Percentiles rank a stretch among this genome's conserved stretches.
Evolutionary conservation across 2,797 vertebrate species (phyloP).

Genomic region (Naso thynnoides): DNA sequence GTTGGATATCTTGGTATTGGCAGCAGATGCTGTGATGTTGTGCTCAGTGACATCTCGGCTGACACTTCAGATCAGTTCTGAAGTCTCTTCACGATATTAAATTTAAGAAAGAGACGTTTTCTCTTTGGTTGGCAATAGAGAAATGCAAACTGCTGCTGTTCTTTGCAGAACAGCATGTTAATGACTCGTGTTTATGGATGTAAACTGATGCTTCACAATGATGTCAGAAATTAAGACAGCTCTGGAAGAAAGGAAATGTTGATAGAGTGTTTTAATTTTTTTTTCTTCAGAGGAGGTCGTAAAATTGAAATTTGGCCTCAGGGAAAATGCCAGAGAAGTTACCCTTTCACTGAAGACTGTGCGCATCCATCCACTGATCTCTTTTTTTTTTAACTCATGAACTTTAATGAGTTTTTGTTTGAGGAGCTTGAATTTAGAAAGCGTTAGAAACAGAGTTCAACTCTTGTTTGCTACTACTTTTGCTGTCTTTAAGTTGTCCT

Average conservation of each 20-base stretch:
- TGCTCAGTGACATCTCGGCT: neutral
- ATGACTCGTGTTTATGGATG: constrained; percentile 28
- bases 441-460: constrained; percentile 38
- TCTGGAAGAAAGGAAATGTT: constrained; percentile 29
- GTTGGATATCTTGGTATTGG: neutral
- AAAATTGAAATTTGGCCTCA: constrained; percentile 26
- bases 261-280: constrained; percentile 36
- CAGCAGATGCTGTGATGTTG: neutral
- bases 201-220: constrained; percentile 6
- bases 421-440: constrained; percentile 36
- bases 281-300: constrained; percentile 19
- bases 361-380: constrained; percentile 21
- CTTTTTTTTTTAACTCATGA: constrained; percentile 29
- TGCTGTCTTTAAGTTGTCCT: too few relatives aligned
- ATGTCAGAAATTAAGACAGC: constrained; percentile 29
- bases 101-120: neutral
- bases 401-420: constrained; percentile 45
- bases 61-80: constrained; percentile 2
- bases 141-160: neutral
- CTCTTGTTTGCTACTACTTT: too few relatives aligned
- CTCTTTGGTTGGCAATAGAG: neutral
- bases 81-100: neutral
- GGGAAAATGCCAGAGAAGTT: constrained; percentile 33
- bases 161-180: neutral
- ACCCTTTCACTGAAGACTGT: constrained; percentile 6